phyloP scores from a whole-genome alignment of 2,113 vertebrate species.

The Gulo gulo region DNA sequence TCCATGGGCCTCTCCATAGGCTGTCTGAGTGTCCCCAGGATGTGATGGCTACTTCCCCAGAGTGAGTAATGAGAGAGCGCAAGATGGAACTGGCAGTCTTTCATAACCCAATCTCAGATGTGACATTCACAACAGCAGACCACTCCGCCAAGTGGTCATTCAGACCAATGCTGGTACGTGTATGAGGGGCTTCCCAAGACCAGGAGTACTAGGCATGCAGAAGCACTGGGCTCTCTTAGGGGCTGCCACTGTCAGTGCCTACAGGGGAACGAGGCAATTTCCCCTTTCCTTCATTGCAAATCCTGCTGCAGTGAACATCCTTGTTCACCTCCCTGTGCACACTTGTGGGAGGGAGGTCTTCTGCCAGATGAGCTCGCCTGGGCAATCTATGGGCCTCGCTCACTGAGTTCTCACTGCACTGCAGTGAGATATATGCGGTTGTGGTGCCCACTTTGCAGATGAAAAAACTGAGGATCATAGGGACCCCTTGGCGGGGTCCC shows the following conservation, averaged over 20 bases:
- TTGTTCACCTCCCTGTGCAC: background rate
- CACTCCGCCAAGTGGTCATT: background rate
- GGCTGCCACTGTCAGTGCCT: rapidly evolving
- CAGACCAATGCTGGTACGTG: background rate
- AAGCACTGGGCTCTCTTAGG: rapidly evolving
- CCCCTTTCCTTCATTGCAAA: background rate
- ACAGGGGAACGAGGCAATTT: rapidly evolving
- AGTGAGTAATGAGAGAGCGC: background rate
- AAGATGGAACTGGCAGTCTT: background rate
- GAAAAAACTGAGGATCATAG: background rate
- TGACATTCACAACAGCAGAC: background rate
- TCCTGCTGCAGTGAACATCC: too few species aligned
- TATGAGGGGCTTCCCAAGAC: background rate
- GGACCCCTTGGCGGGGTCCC: background rate
- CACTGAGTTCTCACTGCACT: background rate
- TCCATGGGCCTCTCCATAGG: background rate
- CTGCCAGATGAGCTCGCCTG: background rate
- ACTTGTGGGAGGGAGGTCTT: background rate
- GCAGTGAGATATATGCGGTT: too few species aligned
- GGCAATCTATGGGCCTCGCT: background rate
- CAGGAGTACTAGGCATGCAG: background rate
- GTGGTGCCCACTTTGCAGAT: background rate
- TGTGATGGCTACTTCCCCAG: background rate
- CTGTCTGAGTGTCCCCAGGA: background rate
- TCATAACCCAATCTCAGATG: background rate